phyloP scores from a whole-genome alignment of 1,140 invertebrate species.

The Trichogramma pretiosum region DNA sequence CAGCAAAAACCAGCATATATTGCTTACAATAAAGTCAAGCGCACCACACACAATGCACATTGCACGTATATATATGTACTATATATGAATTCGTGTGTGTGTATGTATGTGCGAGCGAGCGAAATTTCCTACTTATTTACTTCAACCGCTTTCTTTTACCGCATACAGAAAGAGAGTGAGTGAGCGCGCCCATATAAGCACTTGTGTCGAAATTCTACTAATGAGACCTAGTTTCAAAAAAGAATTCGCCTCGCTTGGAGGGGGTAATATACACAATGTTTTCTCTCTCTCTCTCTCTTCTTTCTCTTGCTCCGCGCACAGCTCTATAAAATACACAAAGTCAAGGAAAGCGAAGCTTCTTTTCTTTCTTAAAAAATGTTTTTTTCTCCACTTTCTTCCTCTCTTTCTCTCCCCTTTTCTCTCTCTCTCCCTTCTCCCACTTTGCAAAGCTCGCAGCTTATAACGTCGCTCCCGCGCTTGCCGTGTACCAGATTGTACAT shows the following conservation, averaged over 20 bases:
- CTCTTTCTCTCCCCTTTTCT: not conserved
- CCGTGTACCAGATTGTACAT: no score
- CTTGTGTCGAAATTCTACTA: slow-evolving; percentile 11
- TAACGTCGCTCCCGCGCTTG: no score
- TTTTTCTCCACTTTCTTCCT: not conserved
- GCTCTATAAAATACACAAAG: not conserved
- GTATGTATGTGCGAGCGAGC: no score
- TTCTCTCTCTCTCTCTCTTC: no score
- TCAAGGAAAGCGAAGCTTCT: not conserved
- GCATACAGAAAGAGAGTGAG: no score
- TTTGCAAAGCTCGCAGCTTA: no score
- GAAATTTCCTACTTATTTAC: slow-evolving; percentile 4
- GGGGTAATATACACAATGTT: no score
- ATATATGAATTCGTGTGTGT: no score
- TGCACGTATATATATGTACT: no score
- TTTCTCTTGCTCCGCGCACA: not conserved
- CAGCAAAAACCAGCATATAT: no score
- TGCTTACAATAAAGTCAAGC: no score
- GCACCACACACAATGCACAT: no score
- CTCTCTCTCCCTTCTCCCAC: not conserved
- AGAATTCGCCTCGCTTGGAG: not conserved
- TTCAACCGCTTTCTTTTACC: not conserved
- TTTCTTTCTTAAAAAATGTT: not conserved
- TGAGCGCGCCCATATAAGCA: not conserved
- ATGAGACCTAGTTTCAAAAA: slow-evolving; percentile 14